A percentile compares a stretch with the other conserved stretches of the same genome.
These are phyloP conservation scores for Phasianus colchicus DNA, from an alignment of 2,113 vertebrate genomes.

Conservation along the genomic window DNA sequence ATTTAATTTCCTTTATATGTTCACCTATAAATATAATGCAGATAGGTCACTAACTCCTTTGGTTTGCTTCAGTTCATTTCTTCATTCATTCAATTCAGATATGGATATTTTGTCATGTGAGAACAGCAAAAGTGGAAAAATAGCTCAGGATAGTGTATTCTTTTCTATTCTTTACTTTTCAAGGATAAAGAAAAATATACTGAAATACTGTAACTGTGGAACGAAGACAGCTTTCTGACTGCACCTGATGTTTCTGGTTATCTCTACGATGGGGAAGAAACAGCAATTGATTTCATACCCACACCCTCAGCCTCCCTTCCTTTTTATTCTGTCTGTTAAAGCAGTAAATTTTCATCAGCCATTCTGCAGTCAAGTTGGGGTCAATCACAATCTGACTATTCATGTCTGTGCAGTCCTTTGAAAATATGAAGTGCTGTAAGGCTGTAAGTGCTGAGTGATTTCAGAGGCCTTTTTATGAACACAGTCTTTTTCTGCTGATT, in stretches of 20 bases:
- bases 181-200: not conserved
- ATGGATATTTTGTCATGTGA: not conserved
- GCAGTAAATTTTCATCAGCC: not conserved
- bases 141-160: not conserved
- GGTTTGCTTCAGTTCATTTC: not conserved
- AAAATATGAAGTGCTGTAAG: conserved; percentile 9
- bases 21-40: not conserved
- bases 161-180: not conserved
- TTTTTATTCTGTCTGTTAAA: not conserved
- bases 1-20: accelerated
- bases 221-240: not conserved
- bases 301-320: not conserved
- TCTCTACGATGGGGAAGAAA: not conserved
- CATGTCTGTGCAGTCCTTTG: not conserved
- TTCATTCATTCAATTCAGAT: not conserved
- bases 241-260: not conserved
- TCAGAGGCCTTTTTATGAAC: conserved; percentile 10
- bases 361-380: not conserved
- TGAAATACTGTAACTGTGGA: not conserved
- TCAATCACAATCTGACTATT: conserved; percentile 27
- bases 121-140: not conserved
- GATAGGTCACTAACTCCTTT: not conserved
- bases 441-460: conserved; percentile 4
- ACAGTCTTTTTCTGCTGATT: not conserved
- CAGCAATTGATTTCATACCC: not conserved